These are phyloP conservation scores for Dryococelus australis DNA, from an alignment of 2,888 invertebrate genomes.

Conservation along the genomic window DNA sequence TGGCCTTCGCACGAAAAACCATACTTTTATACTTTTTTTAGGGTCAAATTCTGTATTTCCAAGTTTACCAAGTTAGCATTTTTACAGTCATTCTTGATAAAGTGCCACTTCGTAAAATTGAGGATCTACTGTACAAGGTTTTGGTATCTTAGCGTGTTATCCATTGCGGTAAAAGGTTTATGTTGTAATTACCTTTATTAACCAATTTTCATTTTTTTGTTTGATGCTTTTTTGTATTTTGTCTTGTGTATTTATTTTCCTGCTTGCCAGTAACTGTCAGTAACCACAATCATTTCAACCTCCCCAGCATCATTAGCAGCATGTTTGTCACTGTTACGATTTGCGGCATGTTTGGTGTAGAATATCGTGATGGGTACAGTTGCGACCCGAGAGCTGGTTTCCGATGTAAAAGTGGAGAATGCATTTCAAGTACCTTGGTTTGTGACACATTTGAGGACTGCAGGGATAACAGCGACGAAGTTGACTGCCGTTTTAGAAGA, in stretches of 20 bases:
- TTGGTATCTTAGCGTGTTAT: too few species aligned
- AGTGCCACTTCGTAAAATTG: too few species aligned
- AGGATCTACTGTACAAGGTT: too few species aligned
- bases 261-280: slow-evolving; percentile 2
- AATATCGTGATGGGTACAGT: background rate
- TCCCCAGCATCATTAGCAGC: background rate
- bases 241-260: background rate
- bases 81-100: too few species aligned
- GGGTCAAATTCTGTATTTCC: too few species aligned
- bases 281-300: background rate
- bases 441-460: slow-evolving; percentile 71
- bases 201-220: background rate
- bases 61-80: too few species aligned
- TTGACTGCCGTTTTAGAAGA: slow-evolving; percentile 59
- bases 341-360: slow-evolving; percentile 33
- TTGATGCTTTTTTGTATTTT: background rate
- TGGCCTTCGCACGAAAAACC: too few species aligned
- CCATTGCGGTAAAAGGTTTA: background rate
- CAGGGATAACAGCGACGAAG: slow-evolving; percentile 70
- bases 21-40: too few species aligned
- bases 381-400: slow-evolving; percentile 51
- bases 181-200: background rate
- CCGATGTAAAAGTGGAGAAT: slow-evolving; percentile 66
- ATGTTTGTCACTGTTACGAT: slow-evolving; percentile 2
- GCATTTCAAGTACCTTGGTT: slow-evolving; percentile 64